phyloP scores from a whole-genome alignment of 2,797 vertebrate species.

The Balearica regulorum region DNA sequence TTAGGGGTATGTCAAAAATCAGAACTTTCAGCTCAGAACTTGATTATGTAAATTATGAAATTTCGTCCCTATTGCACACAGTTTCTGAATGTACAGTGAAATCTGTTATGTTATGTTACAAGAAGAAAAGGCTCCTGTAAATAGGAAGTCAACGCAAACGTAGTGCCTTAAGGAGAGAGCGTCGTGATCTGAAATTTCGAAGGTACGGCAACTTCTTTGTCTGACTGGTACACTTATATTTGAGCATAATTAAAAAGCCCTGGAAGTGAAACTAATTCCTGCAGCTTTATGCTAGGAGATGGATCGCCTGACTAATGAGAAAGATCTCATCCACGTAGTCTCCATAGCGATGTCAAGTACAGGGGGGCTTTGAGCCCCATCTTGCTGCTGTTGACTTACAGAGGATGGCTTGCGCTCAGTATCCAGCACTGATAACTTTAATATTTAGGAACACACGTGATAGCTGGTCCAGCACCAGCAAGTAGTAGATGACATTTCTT shows the following conservation, averaged over 20 bases:
- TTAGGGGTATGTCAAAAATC: neutral
- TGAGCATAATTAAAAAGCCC: conserved; percentile 7
- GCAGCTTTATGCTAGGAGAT: neutral
- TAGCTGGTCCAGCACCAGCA: neutral
- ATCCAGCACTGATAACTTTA: neutral
- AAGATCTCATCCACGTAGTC: neutral
- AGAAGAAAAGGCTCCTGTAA: neutral
- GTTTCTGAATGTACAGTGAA: neutral
- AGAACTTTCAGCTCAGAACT: neutral
- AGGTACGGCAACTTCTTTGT: conserved; percentile 3
- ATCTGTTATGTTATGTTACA: neutral
- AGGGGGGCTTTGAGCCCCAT: neutral
- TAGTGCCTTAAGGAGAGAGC: neutral
- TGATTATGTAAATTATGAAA: neutral
- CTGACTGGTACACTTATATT: neutral
- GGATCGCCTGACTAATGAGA: neutral
- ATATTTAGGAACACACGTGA: neutral
- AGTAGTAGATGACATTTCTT: neutral
- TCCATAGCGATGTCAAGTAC: neutral
- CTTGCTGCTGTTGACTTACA: neutral
- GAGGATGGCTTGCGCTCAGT: neutral
- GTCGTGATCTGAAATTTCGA: neutral
- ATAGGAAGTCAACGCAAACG: neutral
- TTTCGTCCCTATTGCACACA: neutral
- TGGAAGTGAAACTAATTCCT: conserved; percentile 40